Base-by-base conservation (phyloP, 2,797 vertebrate species). In the Macropodus opercularis region DNA sequence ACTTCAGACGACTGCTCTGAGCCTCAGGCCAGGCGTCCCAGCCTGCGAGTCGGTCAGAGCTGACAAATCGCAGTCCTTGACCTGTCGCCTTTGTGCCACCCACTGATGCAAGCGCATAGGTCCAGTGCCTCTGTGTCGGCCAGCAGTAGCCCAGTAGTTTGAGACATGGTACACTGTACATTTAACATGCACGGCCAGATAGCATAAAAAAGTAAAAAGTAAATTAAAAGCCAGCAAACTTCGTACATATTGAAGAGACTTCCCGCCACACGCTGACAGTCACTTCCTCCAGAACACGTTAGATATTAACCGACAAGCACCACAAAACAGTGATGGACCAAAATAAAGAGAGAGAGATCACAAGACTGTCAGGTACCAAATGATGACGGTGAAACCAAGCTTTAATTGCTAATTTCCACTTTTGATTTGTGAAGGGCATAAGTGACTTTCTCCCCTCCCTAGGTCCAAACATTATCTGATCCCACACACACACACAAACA, bases 131-230 rank as follows among this genome's bases (percentile, higher is more conserved):
- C 22, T 8, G 31, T 57, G 52, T 72, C 42, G 51, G 75, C 75
- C 83, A 67, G 74, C 69, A 69, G 75, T 59, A 79, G 80, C 65
- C 75, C 79, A 75, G 73, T 79, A 86, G 85, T 89, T 79, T 78
- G 74, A 84, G 80, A 85, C 85, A 88, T 77, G 59, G 89, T 87
- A 87, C 85, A 82, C 87, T 88, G 89, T 88, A 92, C 90, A 90
- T 66, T 73, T 77, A 83, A 89, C 90, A 92, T 92, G 91, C 91
- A 91, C 68, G 85, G 87, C 86, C 84, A 81, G 80, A 86, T 74
- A 75, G 84, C 80, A 73, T 81, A 79, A 48, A 34, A 55, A 44
- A 44, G 40, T 35, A 14, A 64, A 53, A 51, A 8, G 3, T 23
- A 35, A 50, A 46, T 11, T 48, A 63, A 77, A 77, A 81, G 60